Evolutionary conservation across 1,140 invertebrate genomes (phyloP).

Genomic region (Eurosta solidaginis): DNA sequence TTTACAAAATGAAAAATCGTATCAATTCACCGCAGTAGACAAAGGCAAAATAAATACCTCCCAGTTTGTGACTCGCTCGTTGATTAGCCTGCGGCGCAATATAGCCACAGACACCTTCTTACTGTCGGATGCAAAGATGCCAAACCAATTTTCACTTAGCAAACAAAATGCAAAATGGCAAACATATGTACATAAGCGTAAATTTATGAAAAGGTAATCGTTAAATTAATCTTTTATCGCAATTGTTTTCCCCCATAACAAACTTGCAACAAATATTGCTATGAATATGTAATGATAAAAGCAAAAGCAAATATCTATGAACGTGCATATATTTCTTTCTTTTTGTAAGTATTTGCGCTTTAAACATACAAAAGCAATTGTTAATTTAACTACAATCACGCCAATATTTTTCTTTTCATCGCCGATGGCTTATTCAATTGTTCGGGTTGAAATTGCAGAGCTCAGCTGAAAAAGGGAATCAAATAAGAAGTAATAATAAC

Average conservation of each 20-base stretch:
- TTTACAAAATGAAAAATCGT: conserved; percentile 12
- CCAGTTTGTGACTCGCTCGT: conserved; percentile 1
- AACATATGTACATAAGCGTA: not conserved
- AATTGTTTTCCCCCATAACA: not conserved
- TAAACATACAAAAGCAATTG: not conserved
- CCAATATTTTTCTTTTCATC: conserved; percentile 21
- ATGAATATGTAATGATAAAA: not conserved
- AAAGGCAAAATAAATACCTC: conserved; percentile 3
- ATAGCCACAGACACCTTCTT: not conserved
- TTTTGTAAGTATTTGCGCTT: not conserved
- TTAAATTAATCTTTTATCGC: not conserved
- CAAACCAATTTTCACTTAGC: conserved; percentile 10
- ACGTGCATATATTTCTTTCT: not conserved
- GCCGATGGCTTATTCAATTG: conserved; percentile 16
- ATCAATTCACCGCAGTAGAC: conserved; percentile 8
- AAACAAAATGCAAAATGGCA: not conserved
- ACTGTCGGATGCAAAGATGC: not conserved
- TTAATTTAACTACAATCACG: conserved; percentile 19
- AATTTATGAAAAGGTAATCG: not conserved
- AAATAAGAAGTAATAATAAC: not conserved
- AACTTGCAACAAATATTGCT: not conserved
- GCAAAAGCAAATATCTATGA: not conserved
- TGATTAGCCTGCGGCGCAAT: not conserved
- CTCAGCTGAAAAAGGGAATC: not conserved
- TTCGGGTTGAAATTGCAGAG: not conserved